Percentiles rank a stretch among this genome's conserved stretches.
Conservation (phyloP, 2,888 invertebrate species). For the Orchesella flavescens region DNA sequence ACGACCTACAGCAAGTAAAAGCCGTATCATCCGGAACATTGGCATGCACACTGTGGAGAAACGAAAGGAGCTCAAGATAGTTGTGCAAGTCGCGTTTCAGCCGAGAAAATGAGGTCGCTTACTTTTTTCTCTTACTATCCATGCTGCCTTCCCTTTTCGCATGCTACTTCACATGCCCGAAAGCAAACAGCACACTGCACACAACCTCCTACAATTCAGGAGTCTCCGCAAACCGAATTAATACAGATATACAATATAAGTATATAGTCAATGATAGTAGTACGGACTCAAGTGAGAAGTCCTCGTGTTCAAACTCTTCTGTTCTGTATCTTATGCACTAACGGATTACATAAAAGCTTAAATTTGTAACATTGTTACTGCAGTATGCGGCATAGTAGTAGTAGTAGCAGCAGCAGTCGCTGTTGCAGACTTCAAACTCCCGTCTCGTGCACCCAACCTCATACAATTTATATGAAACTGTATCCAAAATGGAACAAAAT, state of each 20-base stretch:
- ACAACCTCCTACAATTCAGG: too few species aligned
- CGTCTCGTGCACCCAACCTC: too few species aligned
- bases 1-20: slow-evolving; percentile 69
- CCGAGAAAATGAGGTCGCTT: slow-evolving; percentile 66
- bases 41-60: slow-evolving; percentile 25
- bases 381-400: not conserved
- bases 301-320: slow-evolving; percentile 13
- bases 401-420: not conserved
- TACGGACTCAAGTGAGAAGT: not conserved
- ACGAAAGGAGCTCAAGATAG: slow-evolving; percentile 29
- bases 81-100: slow-evolving; percentile 58
- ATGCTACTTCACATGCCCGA: not conserved
- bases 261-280: not conserved
- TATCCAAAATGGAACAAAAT: too few species aligned
- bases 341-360: slow-evolving; percentile 33
- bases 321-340: slow-evolving; percentile 26
- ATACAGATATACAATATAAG: too few species aligned
- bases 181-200: not conserved
- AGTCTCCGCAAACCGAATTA: too few species aligned
- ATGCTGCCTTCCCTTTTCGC: slow-evolving; percentile 27
- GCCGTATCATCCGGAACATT: slow-evolving; percentile 58
- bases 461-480: too few species aligned
- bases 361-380: slow-evolving; percentile 34
- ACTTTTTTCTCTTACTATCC: slow-evolving; percentile 38
- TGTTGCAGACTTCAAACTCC: not conserved